These are phyloP conservation scores for Toxostoma redivivum DNA, from an alignment of 2,113 vertebrate genomes.

Conservation along the genomic window DNA sequence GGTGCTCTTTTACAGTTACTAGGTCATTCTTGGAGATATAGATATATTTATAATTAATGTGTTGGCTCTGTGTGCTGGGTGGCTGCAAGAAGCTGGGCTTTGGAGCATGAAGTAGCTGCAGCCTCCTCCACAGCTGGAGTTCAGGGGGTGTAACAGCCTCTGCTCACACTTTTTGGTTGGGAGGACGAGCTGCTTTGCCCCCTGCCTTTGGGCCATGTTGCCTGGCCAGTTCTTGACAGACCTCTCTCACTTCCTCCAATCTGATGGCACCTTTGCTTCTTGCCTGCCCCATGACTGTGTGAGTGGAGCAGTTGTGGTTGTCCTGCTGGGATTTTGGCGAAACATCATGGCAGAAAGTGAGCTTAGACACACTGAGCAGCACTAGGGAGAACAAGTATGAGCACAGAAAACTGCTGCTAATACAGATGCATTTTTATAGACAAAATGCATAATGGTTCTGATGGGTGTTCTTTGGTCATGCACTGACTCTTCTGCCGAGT, in stretches of 20 bases:
- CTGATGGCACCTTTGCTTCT: neutral
- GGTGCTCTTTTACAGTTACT: conserved; percentile 53
- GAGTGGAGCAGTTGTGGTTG: neutral
- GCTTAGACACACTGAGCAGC: neutral
- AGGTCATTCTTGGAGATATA: conserved; percentile 49
- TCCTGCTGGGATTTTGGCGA: neutral
- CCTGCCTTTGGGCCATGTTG: neutral
- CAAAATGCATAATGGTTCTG: neutral
- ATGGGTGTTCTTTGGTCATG: neutral
- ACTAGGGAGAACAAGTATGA: neutral
- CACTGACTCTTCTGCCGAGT: neutral
- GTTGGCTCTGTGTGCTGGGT: neutral
- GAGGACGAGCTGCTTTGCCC: neutral
- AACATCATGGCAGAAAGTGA: neutral
- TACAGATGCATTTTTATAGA: neutral
- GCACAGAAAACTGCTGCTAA: neutral
- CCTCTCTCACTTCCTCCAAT: neutral
- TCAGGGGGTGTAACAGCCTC: neutral
- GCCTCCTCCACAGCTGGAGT: neutral
- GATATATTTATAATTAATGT: conserved; percentile 18
- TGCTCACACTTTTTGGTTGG: neutral
- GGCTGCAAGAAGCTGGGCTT: neutral
- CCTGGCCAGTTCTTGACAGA: neutral
- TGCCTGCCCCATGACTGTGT: neutral
- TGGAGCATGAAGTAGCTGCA: neutral